Base-by-base conservation (phyloP, 1,140 invertebrate genomes). In the Muscidifurax raptorellus region DNA sequence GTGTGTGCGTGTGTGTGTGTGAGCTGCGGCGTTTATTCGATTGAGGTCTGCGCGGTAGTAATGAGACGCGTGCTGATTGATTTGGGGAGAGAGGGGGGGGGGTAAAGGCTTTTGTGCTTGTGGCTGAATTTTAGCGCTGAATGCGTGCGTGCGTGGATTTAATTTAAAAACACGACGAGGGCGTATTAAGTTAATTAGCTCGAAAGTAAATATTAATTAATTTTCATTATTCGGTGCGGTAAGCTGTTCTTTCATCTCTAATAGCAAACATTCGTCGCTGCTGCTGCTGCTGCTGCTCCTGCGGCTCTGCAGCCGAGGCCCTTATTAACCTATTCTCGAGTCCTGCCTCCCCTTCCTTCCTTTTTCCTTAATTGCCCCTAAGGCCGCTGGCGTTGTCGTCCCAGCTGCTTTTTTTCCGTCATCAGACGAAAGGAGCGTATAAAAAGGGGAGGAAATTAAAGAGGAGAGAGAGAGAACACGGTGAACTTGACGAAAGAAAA, bases 401-500 rank as follows among this genome's bases (percentile, higher is more conserved):
- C 59, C 67, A 22, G 74, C 28, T 72, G 12, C 67, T 47, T 75
- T 75, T 64, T 52, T 32, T 75, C 32, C 47, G 15, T 82, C 44
- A 71, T 44, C 78, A 28, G 40, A 28, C 71, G 28, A 30, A 59
- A 72, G 10, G 6, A 74, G 44, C 5, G 80, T 32, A n/a, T n/a
- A 74, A 81, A 72, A 72, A 28, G 36, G n/a, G 27, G 22, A n/a
- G 7, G n/a, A 25, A 47, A 28, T 47, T n/a, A 78, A 32, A 78
- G 76, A 66, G 13, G 52, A 22, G 30, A 64, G 47, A 27, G 25
- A 69, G 47, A 40, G 22, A 6, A 69, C 64, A n/a, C 30, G 69
- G 78, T 47, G 77, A 84, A 85, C 36, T 76, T 71, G 66, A 77
- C 59, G 78, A 76, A 52, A 32, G 47, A 75, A 74, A 72, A 79